A percentile compares a stretch with the other conserved stretches of the same genome.
Conservation (phyloP, 2,113 vertebrate species). For the Hippopotamus amphibius region DNA sequence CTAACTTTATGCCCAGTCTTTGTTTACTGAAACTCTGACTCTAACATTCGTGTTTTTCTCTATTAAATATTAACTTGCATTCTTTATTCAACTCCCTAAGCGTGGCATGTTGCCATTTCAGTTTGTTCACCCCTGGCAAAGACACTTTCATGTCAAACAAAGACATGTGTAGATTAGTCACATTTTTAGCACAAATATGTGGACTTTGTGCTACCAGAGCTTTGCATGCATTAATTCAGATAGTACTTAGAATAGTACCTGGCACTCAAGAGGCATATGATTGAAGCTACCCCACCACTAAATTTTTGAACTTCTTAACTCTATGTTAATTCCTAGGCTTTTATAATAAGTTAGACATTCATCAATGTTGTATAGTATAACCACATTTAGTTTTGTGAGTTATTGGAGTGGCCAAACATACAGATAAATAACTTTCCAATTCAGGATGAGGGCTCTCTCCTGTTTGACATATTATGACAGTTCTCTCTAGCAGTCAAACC, state of each 20-base stretch:
- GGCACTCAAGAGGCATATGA: not conserved
- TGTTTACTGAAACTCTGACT: not conserved
- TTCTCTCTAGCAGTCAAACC: not conserved
- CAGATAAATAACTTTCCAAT: not conserved
- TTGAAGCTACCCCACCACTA: not conserved
- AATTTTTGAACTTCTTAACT: conserved; percentile 10
- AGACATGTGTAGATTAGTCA: not conserved
- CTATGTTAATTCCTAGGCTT: not conserved
- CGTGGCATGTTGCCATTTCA: not conserved
- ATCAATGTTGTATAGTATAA: not conserved
- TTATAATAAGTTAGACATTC: not conserved
- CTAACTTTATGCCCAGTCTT: not conserved
- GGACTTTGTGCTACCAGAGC: not conserved
- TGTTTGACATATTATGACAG: not conserved
- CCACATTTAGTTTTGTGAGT: not conserved
- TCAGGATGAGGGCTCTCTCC: not conserved
- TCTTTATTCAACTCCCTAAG: not conserved
- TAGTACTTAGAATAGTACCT: not conserved
- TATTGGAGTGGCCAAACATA: not conserved
- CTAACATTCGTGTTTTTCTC: not conserved
- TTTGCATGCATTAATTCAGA: not conserved
- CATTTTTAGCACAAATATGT: not conserved
- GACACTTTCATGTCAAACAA: not conserved
- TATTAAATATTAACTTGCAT: not conserved
- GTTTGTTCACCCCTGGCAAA: not conserved